Base-by-base conservation (phyloP, 2,797 vertebrate species). In the Bradypodion ventrale region DNA sequence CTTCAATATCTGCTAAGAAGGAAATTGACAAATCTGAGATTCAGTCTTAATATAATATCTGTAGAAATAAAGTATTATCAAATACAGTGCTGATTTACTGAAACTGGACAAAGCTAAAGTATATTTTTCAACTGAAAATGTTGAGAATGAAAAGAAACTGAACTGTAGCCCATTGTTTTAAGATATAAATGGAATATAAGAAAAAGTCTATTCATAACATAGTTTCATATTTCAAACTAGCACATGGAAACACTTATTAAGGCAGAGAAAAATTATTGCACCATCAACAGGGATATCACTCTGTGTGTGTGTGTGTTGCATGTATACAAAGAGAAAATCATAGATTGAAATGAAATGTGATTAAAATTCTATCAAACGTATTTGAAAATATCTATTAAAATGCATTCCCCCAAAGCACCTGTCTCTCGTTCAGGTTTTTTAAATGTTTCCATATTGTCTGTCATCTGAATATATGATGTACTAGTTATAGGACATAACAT, bases 151-250 rank as follows among this genome's bases (percentile, higher is more conserved):
- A 83, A 91, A 89, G 40, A 92, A 94, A 89, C 60, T 93, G 63
- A 90, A 93, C 93, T 94, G 85, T 59, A 91, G 86, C 79, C 83
- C 62, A 89, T 94, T 93, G 70, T 94, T 95, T 95, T 73, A 88
- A 93, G 74, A 89, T 91, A 86, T 25, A 93, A 91, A 88, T 91
- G 75, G 91, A 92, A 84, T 89, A 88, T 75, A 87, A 9, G 62
- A 69, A 81, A 83, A 78, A 66, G 76, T 62, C 79, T 80, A 86
- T 90, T 92, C 85, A n/a, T 89, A 86, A 87, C 83, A 85, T 87
- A 81, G 70, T 82, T 40, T 92, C 40, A 75, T 87, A 49, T 89
- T 92, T 93, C 74, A 27, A 80, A 89, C 93, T 82, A 88, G 77
- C 68, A 78, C 37, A 75, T 72, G 89, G 80, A 62, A 86, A 89